These are phyloP conservation scores for Altica lythri DNA, from an alignment of 2,888 invertebrate species.

Conservation along the genomic window DNA sequence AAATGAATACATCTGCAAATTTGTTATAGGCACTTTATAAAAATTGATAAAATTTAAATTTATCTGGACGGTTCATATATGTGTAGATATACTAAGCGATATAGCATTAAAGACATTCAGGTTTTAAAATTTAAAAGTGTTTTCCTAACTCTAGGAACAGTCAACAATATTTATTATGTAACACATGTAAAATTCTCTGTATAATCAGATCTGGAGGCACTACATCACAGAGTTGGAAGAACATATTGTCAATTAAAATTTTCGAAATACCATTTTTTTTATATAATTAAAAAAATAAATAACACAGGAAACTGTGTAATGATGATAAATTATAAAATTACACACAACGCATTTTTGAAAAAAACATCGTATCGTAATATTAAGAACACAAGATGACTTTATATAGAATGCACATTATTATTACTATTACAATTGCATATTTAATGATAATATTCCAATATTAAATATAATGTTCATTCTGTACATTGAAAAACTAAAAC, in stretches of 20 bases:
- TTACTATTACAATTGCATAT: neutral
- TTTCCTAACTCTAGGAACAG: too few species aligned
- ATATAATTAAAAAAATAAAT: constrained; percentile 10
- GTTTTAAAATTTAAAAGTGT: too few species aligned
- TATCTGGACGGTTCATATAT: too few species aligned
- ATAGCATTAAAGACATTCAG: too few species aligned
- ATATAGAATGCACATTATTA: neutral
- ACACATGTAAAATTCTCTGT: neutral
- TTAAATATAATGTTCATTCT: neutral
- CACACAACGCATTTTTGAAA: neutral
- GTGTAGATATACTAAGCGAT: too few species aligned
- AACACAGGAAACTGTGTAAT: constrained; percentile 9
- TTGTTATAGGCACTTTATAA: too few species aligned
- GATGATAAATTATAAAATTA: constrained; percentile 7
- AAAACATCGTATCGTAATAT: constrained; percentile 9
- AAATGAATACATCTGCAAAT: too few species aligned
- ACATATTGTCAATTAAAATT: too few species aligned
- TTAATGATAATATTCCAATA: neutral
- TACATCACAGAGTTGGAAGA: constrained; percentile 47
- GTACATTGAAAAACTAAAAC: constrained; percentile 8
- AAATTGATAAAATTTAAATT: too few species aligned
- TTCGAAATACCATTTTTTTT: too few species aligned
- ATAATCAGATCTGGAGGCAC: constrained; percentile 54
- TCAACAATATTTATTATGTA: too few species aligned
- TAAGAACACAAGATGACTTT: constrained; percentile 23